Conservation (phyloP, 1,140 invertebrate genomes). For the Homarus americanus region DNA sequence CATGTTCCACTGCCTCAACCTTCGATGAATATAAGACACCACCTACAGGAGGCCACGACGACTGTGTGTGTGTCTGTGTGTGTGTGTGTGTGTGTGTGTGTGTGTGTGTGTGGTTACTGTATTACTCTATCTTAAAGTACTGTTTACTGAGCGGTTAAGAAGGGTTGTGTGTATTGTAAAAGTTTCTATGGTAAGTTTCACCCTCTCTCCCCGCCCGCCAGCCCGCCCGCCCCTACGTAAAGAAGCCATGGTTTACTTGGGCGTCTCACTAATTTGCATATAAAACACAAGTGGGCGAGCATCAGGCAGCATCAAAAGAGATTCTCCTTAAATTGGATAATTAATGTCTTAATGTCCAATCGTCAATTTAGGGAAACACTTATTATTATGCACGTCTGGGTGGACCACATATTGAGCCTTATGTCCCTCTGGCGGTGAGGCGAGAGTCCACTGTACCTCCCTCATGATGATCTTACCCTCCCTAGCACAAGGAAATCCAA, state of each 20-base stretch:
- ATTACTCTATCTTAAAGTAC: too few relatives aligned
- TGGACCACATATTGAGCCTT: slow-evolving; percentile 36
- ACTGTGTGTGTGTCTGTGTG: too few relatives aligned
- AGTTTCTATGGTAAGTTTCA: too few relatives aligned
- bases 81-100: too few relatives aligned
- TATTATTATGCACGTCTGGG: slow-evolving; percentile 62
- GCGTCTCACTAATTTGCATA: slow-evolving; percentile 69
- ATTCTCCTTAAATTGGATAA: slow-evolving; percentile 73
- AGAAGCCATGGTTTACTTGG: slow-evolving; percentile 66
- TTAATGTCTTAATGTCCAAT: slow-evolving; percentile 74
- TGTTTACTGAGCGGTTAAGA: too few relatives aligned
- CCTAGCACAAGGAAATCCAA: background rate
- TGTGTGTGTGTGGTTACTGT: background rate
- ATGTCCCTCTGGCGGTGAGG: background rate
- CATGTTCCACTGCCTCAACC: too few relatives aligned
- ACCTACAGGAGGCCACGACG: too few relatives aligned
- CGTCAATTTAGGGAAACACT: slow-evolving; percentile 74
- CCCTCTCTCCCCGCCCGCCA: background rate
- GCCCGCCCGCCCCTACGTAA: slow-evolving; percentile 13
- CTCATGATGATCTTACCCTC: background rate
- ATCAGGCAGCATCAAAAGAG: slow-evolving; percentile 70
- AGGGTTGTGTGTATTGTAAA: too few relatives aligned
- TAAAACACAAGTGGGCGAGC: slow-evolving; percentile 66
- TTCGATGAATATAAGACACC: too few relatives aligned
- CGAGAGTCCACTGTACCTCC: slow-evolving; percentile 30